Base-by-base conservation (phyloP, 1,140 invertebrate genomes). In the Heterodera carotae region DNA sequence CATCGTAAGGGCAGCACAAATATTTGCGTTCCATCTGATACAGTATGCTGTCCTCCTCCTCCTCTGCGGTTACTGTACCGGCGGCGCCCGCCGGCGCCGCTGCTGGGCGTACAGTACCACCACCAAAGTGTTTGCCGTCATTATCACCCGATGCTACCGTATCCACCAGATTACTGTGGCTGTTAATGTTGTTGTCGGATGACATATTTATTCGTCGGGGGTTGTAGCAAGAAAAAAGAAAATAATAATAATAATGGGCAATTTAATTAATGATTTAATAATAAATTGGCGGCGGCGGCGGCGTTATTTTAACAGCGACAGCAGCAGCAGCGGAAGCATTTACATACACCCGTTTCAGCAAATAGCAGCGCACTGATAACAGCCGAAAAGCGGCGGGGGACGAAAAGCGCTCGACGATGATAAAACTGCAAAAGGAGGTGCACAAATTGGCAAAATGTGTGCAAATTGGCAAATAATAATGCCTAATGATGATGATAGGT, bases 1-100 rank as follows among this genome's bases (percentile, higher is more conserved):
- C 69, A 27, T 71, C 34, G 48, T 71, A 59, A 22, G 69, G 48
- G 22, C 48, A 56, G 22, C 48, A 71, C 8, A 71, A 71, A 48
- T 71, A 71, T 71, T 71, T 71, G 59, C 39, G 59, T 53, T 71
- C 36, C 69, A 71, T 71, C 34, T 71, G 69, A n/a, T 71, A 71
- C 29, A 71, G 36, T 71, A 71, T 31, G 2, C 48, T 71, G 48
- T 34, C 59, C 31, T 71, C 69, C 59, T 48, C 69, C 2, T 71
- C 34, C 22, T 43, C 39, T 4, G 36, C 36, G 4, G 36, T 4
- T 43, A 43, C 39, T 8, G 39, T 43, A 43, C 2, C 39, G 12
- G 6, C 12, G 39, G 39, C 39, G 12, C 48, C 69, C 10, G n/a
- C 34, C 8, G 22, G 15, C 22, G 15, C 12, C 5, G 15, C 48